Percentiles rank a stretch among this genome's conserved stretches.
Conservation (phyloP, 2,797 vertebrate genomes). For the Menidia menidia region DNA sequence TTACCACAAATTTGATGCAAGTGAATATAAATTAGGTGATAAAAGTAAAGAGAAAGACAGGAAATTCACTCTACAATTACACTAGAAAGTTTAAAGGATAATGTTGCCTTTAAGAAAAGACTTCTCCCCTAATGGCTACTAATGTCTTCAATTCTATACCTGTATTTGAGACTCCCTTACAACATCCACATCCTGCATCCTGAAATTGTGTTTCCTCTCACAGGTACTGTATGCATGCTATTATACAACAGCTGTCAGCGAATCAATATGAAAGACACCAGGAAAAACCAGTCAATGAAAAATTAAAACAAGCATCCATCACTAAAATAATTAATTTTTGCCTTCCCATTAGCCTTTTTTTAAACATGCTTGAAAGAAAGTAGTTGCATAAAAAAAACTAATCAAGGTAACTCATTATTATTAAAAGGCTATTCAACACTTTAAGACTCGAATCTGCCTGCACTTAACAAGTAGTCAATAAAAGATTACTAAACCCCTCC, state of each 20-base stretch:
- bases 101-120: background rate
- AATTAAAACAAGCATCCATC: no score
- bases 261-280: slow-evolving; percentile 3
- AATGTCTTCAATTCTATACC: background rate
- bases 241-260: background rate
- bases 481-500: background rate
- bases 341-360: background rate
- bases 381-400: slow-evolving; percentile 12
- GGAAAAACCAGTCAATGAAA: slow-evolving; percentile 16
- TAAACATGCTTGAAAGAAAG: slow-evolving; percentile 12
- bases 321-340: slow-evolving; percentile 4
- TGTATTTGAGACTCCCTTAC: background rate
- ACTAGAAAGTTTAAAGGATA: no score
- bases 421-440: slow-evolving; percentile 38
- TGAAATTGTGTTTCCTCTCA: slow-evolving; percentile 6
- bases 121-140: background rate
- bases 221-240: background rate
- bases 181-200: background rate
- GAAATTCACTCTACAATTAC: background rate
- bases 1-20: background rate
- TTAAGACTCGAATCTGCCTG: slow-evolving; percentile 38
- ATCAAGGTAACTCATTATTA: slow-evolving; percentile 24
- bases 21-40: background rate
- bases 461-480: slow-evolving; percentile 18
- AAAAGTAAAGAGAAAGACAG: no score